Conservation (phyloP, 2,888 invertebrate species). For the Drosophila sordidapex region DNA sequence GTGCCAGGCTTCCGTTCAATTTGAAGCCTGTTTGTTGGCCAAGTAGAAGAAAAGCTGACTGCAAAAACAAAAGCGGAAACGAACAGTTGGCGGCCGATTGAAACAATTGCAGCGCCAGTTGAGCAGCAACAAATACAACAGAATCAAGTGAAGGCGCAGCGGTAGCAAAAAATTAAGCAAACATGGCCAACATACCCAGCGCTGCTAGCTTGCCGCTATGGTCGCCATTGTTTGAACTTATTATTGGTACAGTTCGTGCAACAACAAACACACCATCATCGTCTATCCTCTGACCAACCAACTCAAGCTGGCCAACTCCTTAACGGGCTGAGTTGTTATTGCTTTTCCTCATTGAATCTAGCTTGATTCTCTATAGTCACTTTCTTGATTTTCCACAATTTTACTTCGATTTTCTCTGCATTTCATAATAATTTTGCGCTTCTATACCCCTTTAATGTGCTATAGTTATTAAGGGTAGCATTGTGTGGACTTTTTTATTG, state of each 20-base stretch:
- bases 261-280: conserved; percentile 52
- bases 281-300: conserved; percentile 24
- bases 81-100: conserved; percentile 77
- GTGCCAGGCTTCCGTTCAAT: conserved; percentile 76
- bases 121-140: conserved; percentile 40
- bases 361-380: conserved; percentile 49
- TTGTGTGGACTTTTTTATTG: neutral
- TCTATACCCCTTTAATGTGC: conserved; percentile 10
- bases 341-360: conserved; percentile 61
- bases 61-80: conserved; percentile 75
- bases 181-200: conserved; percentile 64
- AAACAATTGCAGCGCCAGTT: conserved; percentile 70
- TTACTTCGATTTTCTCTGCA: conserved; percentile 27
- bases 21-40: conserved; percentile 77
- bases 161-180: conserved; percentile 72
- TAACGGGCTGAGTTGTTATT: conserved; percentile 50
- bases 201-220: conserved; percentile 27
- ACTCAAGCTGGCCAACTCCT: conserved; percentile 10
- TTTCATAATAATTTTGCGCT: conserved; percentile 44
- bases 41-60: conserved; percentile 63
- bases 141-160: conserved; percentile 49
- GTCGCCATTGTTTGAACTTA: conserved; percentile 73
- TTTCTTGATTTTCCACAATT: conserved; percentile 52
- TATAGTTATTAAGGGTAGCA: neutral
- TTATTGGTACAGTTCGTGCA: conserved; percentile 66